These are phyloP conservation scores for Coracias cyanogaster DNA, from an alignment of 2,797 vertebrate species.

Conservation along the genomic window DNA sequence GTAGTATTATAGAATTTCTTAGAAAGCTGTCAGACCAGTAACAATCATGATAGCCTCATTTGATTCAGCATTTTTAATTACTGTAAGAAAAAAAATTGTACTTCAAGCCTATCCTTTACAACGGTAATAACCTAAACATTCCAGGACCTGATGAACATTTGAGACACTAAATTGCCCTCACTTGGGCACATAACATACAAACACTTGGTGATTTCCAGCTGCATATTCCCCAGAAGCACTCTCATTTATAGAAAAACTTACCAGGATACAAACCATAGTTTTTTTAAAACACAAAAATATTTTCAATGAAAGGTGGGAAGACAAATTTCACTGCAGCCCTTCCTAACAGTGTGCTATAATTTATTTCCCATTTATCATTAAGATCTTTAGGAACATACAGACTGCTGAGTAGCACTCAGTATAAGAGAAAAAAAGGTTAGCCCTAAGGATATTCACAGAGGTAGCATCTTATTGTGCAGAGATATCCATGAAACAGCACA, in stretches of 20 bases:
- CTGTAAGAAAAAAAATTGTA: neutral
- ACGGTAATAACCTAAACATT: neutral
- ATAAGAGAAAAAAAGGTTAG: neutral
- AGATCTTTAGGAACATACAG: neutral
- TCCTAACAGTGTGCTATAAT: neutral
- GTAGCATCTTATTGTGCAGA: neutral
- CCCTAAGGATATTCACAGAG: neutral
- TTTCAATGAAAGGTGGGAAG: neutral
- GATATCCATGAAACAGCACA: neutral
- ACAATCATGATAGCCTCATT: neutral
- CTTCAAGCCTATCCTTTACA: neutral
- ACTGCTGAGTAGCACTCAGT: neutral
- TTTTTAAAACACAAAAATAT: neutral
- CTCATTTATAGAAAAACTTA: neutral
- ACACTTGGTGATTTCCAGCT: neutral
- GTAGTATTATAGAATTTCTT: neutral
- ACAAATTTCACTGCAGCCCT: neutral
- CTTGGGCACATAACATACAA: neutral
- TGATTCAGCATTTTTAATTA: neutral
- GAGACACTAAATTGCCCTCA: neutral
- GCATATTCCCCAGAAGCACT: neutral
- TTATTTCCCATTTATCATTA: neutral
- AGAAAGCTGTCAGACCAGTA: conserved; percentile 8
- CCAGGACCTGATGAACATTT: neutral
- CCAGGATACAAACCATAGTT: neutral